Conservation (phyloP, 2,113 vertebrate species). For the Himantopus leucocephalus region DNA sequence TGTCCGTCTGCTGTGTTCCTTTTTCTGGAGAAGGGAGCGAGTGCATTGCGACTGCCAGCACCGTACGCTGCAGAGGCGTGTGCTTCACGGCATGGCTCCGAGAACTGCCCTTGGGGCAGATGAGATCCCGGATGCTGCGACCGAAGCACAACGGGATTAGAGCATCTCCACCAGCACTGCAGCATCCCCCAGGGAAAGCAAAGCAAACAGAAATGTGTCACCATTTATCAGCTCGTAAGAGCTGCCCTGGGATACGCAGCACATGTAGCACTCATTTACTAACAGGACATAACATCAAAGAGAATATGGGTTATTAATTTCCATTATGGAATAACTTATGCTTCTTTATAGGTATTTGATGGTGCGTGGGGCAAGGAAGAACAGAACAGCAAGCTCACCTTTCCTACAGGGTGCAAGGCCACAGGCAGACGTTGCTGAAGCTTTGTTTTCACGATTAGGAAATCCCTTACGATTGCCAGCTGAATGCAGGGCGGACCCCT, state of each 20-base stretch:
- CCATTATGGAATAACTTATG: neutral
- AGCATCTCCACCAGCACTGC: neutral
- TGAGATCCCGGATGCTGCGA: neutral
- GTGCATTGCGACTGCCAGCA: neutral
- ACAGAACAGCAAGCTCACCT: neutral
- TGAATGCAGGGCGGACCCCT: rapidly evolving
- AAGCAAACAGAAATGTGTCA: neutral
- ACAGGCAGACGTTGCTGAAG: rapidly evolving
- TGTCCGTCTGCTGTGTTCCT: neutral
- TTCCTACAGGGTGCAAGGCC: neutral
- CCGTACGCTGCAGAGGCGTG: rapidly evolving
- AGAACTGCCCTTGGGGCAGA: neutral
- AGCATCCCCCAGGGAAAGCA: neutral
- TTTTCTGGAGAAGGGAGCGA: neutral
- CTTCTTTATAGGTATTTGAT: neutral
- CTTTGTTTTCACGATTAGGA: too few species aligned
- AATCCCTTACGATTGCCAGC: neutral
- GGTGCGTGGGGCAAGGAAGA: too few species aligned
- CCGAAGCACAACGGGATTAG: neutral
- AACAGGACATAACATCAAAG: neutral
- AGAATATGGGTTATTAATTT: neutral
- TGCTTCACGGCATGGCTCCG: neutral
- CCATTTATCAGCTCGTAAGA: neutral
- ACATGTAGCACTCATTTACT: neutral
- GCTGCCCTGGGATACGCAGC: neutral